Percentiles rank a stretch among this genome's conserved stretches.
phyloP scores from a whole-genome alignment of 2,888 invertebrate species.

The Hypsopygia costalis region DNA sequence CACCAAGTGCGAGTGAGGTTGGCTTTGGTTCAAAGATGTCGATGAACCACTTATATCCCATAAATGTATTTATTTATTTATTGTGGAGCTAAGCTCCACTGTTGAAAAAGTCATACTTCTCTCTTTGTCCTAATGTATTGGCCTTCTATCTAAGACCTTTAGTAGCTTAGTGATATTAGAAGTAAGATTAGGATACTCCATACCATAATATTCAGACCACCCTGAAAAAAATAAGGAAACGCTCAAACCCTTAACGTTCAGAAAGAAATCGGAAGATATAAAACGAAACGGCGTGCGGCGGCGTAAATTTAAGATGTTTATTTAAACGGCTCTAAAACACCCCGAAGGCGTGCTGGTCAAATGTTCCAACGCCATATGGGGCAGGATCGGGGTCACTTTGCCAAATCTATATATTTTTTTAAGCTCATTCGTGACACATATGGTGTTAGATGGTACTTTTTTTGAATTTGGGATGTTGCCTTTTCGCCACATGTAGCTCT shows the following conservation, averaged over 20 bases:
- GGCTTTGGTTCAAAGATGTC: too few relatives aligned
- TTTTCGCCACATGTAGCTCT: conserved; percentile 21
- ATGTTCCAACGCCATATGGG: conserved; percentile 34
- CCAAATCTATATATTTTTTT: conserved; percentile 33
- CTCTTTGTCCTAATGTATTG: too few relatives aligned
- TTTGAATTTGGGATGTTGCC: conserved; percentile 18
- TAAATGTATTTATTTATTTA: too few relatives aligned
- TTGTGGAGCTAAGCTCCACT: too few relatives aligned
- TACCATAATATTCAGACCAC: too few relatives aligned
- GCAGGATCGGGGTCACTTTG: conserved; percentile 34
- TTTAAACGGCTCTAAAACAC: conserved; percentile 37
- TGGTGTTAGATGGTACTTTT: conserved; percentile 25
- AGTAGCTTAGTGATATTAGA: too few relatives aligned
- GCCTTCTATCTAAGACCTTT: too few relatives aligned
- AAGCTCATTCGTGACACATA: conserved; percentile 37
- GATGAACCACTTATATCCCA: too few relatives aligned
- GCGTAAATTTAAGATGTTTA: conserved; percentile 32
- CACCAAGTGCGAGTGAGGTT: too few relatives aligned
- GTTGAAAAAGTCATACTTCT: too few relatives aligned
- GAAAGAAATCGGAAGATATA: neutral
- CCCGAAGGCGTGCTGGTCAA: conserved; percentile 20
- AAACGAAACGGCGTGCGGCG: too few relatives aligned
- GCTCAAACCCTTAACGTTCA: neutral
- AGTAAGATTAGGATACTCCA: too few relatives aligned
- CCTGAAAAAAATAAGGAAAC: conserved; percentile 7